phyloP scores from a whole-genome alignment of 2,888 invertebrate genomes.

The Agrotis ipsilon region DNA sequence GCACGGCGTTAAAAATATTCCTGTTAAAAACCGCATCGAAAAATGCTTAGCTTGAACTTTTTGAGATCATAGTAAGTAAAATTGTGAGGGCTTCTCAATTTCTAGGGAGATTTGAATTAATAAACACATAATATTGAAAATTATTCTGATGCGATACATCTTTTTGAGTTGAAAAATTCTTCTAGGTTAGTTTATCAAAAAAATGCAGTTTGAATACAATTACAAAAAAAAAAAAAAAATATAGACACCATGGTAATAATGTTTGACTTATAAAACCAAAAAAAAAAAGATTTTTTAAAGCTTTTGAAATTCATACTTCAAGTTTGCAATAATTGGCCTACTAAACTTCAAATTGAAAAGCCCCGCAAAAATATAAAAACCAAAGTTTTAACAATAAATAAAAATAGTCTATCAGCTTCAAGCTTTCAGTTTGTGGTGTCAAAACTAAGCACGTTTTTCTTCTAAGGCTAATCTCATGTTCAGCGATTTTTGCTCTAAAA shows the following conservation, averaged over 20 bases:
- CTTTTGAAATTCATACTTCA: background rate
- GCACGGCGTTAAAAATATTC: constrained; percentile 65
- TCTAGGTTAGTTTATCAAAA: background rate
- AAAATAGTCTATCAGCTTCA: constrained; percentile 58
- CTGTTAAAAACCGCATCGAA: constrained; percentile 48
- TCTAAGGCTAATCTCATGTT: constrained; percentile 73
- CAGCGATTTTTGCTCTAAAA: constrained; percentile 79
- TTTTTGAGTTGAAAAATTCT: background rate
- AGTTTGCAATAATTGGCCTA: background rate
- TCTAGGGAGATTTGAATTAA: background rate
- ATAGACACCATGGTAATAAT: fast-evolving
- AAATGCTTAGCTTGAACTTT: constrained; percentile 63
- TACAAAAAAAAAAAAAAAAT: background rate
- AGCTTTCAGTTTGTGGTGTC: constrained; percentile 72
- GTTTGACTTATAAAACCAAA: background rate
- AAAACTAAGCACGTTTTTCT: constrained; percentile 78
- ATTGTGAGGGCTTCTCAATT: constrained; percentile 43
- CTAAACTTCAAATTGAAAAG: constrained; percentile 35
- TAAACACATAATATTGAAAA: no score
- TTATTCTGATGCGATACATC: background rate
- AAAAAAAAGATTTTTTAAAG: background rate
- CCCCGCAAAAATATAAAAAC: constrained; percentile 54
- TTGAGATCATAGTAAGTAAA: constrained; percentile 43
- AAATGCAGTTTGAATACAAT: background rate
- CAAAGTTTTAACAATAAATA: constrained; percentile 44